phyloP scores from a whole-genome alignment of 2,888 invertebrate genomes.

The Apoderus coryli region DNA sequence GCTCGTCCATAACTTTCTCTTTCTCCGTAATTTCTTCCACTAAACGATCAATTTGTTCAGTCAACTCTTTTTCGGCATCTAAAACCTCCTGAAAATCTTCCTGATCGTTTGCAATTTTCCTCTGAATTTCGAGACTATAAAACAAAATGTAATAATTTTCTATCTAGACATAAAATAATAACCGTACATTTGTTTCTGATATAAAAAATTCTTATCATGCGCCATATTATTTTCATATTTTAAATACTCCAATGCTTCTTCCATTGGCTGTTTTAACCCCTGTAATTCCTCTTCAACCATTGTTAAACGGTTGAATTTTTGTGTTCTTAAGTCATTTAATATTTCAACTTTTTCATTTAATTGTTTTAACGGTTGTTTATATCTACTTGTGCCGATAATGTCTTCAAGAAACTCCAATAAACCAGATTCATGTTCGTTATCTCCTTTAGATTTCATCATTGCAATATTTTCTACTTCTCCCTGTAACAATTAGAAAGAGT shows the following conservation, averaged over 20 bases:
- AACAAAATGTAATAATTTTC: conserved; percentile 8
- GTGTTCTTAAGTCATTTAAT: conserved; percentile 55
- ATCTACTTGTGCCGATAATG: conserved; percentile 83
- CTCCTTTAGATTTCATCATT: conserved; percentile 94
- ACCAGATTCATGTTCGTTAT: conserved; percentile 75
- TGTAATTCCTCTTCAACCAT: conserved; percentile 69
- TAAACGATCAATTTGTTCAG: conserved; percentile 40
- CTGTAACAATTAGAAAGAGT: conserved; percentile 36
- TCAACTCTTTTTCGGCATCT: conserved; percentile 45
- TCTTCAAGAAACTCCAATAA: conserved; percentile 98
- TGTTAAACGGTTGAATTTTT: conserved; percentile 74
- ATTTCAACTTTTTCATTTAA: conserved; percentile 59
- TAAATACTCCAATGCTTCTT: conserved; percentile 62
- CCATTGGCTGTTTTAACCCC: conserved; percentile 62
- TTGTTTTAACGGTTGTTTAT: conserved; percentile 66
- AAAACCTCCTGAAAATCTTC: conserved; percentile 43
- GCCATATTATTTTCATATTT: conserved; percentile 63
- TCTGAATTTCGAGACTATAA: conserved; percentile 40
- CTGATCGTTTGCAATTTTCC: conserved; percentile 37
- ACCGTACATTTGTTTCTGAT: conserved; percentile 53
- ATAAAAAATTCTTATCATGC: conserved; percentile 51
- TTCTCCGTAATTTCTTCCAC: no score
- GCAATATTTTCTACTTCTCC: conserved; percentile 99
- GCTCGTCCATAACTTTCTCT: no score
- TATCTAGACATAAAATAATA: conserved; percentile 3